Conservation (phyloP, 2,888 invertebrate genomes). For the Drosophila setosimentum region DNA sequence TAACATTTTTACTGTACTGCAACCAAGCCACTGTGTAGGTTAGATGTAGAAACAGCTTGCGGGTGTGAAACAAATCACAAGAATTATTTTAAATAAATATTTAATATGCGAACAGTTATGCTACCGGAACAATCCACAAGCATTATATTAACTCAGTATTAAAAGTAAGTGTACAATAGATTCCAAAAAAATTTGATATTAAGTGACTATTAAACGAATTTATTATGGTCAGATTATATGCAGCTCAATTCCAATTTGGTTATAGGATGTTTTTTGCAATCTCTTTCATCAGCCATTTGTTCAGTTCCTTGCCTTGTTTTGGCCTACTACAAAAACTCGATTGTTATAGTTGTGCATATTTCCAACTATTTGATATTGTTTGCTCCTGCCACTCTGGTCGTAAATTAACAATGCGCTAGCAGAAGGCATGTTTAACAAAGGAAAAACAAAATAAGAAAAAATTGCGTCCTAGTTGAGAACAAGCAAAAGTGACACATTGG, state of each 20-base stretch:
- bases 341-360: conserved; percentile 9
- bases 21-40: neutral
- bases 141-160: neutral
- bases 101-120: neutral
- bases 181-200: neutral
- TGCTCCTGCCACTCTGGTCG: neutral
- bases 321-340: neutral
- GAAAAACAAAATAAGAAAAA: neutral
- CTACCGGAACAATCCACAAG: neutral
- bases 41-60: neutral
- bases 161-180: too few species aligned
- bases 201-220: neutral
- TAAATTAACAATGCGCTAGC: conserved; percentile 33
- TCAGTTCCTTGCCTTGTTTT: neutral
- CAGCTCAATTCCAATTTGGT: neutral
- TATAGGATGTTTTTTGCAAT: neutral
- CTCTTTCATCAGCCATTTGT: neutral
- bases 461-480: conserved; percentile 2
- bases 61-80: neutral
- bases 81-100: neutral
- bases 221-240: neutral
- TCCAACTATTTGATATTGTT: conserved; percentile 9
- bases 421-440: conserved; percentile 3
- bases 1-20: neutral
- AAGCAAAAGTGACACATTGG: conserved; percentile 39